Evolutionary conservation across 2,797 vertebrate species (phyloP).

Genomic region (Ambastaia sidthimunki): DNA sequence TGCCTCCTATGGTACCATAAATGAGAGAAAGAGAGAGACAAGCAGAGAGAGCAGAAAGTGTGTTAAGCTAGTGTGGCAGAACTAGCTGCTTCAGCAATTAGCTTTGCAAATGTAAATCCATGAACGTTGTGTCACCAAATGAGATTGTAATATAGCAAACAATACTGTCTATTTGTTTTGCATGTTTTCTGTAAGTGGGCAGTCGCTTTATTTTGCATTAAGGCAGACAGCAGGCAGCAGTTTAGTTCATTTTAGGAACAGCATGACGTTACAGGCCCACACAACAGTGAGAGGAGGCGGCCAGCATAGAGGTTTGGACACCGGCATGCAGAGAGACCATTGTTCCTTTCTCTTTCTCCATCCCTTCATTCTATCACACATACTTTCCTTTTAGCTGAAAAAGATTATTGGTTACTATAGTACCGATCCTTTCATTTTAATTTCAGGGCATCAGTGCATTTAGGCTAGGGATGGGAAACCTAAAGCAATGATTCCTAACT

Average conservation of each 20-base stretch:
- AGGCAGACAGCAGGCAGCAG: slow-evolving; percentile 45
- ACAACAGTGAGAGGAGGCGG: slow-evolving; percentile 66
- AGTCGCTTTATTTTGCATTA: slow-evolving; percentile 59
- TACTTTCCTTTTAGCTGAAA: slow-evolving; percentile 84
- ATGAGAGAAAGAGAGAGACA: not conserved
- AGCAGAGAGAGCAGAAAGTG: slow-evolving; percentile 15
- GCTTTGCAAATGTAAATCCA: slow-evolving; percentile 54
- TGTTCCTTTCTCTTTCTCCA: slow-evolving; percentile 72
- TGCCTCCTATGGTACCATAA: not conserved
- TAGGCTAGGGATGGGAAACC: not conserved
- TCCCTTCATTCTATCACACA: slow-evolving; percentile 77
- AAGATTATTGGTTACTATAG: slow-evolving; percentile 86
- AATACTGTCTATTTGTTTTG: slow-evolving; percentile 57
- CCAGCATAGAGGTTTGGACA: slow-evolving; percentile 70
- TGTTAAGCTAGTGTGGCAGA: slow-evolving; percentile 38
- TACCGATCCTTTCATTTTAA: slow-evolving; percentile 68
- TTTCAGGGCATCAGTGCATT: slow-evolving; percentile 1
- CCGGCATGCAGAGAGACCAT: slow-evolving; percentile 64
- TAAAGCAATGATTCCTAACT: not conserved
- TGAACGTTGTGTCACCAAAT: slow-evolving; percentile 44
- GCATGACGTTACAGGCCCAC: slow-evolving; percentile 65
- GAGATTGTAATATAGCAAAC: slow-evolving; percentile 53
- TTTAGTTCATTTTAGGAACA: slow-evolving; percentile 54
- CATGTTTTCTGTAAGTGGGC: slow-evolving; percentile 46
- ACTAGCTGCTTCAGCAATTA: slow-evolving; percentile 50